Conservation (phyloP, 2,888 invertebrate genomes). For the Celastrina argiolus region DNA sequence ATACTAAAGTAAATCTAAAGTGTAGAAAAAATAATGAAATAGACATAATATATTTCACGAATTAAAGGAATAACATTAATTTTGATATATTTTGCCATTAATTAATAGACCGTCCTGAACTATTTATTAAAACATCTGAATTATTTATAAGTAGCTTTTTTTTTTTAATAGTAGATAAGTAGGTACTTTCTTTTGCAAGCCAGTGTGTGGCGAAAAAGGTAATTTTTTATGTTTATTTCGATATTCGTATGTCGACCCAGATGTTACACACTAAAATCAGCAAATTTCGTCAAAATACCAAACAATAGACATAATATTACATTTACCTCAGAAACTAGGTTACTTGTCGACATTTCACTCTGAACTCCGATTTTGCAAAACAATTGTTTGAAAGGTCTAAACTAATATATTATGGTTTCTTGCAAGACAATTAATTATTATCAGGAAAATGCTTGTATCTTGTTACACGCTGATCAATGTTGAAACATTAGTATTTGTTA, state of each 20-base stretch:
- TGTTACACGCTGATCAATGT: constrained; percentile 1
- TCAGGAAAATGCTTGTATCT: constrained; percentile 5
- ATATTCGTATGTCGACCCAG: not conserved
- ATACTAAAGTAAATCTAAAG: not conserved
- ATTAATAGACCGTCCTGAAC: too few relatives aligned
- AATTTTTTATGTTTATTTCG: too few relatives aligned
- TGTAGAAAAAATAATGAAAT: not conserved
- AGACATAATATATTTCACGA: too few relatives aligned
- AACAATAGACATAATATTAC: not conserved
- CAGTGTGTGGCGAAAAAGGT: too few relatives aligned
- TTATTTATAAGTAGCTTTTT: too few relatives aligned
- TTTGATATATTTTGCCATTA: too few relatives aligned
- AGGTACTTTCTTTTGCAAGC: too few relatives aligned
- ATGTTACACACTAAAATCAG: not conserved
- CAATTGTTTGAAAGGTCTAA: constrained; percentile 34
- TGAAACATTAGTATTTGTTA: not conserved
- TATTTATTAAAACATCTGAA: too few relatives aligned
- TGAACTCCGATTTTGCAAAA: constrained; percentile 58
- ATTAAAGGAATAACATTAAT: too few relatives aligned
- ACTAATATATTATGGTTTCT: constrained; percentile 11
- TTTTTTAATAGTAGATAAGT: too few relatives aligned
- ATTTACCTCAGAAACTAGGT: constrained; percentile 29
- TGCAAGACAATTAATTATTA: constrained; percentile 16
- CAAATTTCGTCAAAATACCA: constrained; percentile 1
- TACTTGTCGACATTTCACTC: constrained; percentile 47